Base-by-base conservation (phyloP, 2,113 vertebrate species). In the Paramormyrops kingsleyae region DNA sequence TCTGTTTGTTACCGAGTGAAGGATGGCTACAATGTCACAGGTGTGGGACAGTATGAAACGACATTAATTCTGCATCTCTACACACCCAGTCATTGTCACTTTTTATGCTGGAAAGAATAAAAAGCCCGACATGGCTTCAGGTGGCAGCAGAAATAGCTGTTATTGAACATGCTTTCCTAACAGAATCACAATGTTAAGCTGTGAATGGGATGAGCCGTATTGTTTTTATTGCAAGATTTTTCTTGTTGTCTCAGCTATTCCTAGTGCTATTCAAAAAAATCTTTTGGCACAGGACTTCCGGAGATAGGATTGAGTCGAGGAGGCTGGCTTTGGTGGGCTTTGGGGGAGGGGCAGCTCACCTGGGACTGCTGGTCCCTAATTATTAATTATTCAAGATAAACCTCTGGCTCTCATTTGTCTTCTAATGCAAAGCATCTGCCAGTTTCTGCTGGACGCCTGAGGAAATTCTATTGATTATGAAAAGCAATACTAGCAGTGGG, bases 181-280 rank as follows among this genome's bases (percentile, higher is more conserved):
- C 5, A 56, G 19, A 80, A n/a, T 89, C 89, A 88, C 85, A 83
- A 87, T 91, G 88, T 91, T 85, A 80, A 89, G 90, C 90, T 84
- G 35, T 92, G 90, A 89, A 94, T 94, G 85, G 46, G 44, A 42
- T 7, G 90, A 92, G 89, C 35, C 84, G 35, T 94, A 94, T 92
- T 94, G 94, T 92, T 92, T 53, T 90, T 92, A 91, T 92, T 92
- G 90, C 90, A 93, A 90, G 56, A 52, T 92, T 92, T 90, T 91
- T 91, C 89, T 91, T 91, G 92, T 39, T 90, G 90, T 91, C 59
- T 92, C 74, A 93, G 93, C 91, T 95, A 92, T 95, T 94, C 93
- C 91, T 59, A 49, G 83, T 44, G 47, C 88, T 89, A 89, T 88
- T 88, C 52, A 70, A 84, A 62, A 83, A 90, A 46, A 77, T 87